Evolutionary conservation across 2,888 invertebrate genomes (phyloP).

Genomic region (Globia sparganii): DNA sequence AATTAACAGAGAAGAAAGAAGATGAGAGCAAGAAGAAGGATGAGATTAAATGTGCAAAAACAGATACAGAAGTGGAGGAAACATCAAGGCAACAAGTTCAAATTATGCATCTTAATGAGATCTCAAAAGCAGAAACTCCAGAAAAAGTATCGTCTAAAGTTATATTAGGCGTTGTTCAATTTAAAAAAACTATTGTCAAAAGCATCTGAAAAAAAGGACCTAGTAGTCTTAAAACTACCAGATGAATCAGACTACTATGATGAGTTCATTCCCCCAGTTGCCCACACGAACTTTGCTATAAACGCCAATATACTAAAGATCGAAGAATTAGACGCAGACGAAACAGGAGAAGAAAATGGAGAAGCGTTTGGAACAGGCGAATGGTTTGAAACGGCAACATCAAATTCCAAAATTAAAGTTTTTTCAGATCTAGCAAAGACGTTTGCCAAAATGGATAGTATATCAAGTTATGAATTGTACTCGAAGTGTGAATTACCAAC

Average conservation of each 20-base stretch:
- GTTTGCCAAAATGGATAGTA: not conserved
- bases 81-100: not conserved
- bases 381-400: constrained; percentile 36
- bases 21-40: not conserved
- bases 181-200: not conserved
- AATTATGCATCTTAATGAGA: not conserved
- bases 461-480: too few species aligned
- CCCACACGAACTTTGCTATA: not conserved
- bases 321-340: constrained; percentile 12
- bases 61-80: not conserved
- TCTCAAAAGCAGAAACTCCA: not conserved
- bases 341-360: not conserved
- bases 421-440: not conserved
- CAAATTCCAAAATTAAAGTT: not conserved
- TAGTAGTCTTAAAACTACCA: constrained; percentile 41
- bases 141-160: not conserved
- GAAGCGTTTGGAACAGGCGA: constrained; percentile 37
- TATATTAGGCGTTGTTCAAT: not conserved
- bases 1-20: not conserved
- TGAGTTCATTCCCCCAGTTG: constrained; percentile 42
- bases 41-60: not conserved
- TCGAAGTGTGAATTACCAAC: constrained; percentile 14
- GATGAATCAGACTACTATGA: constrained; percentile 24
- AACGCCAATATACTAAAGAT: constrained; percentile 24
- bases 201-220: constrained; percentile 6